Evolutionary conservation across 2,797 vertebrate genomes (phyloP).

Genomic region (Aphelocoma californica): DNA sequence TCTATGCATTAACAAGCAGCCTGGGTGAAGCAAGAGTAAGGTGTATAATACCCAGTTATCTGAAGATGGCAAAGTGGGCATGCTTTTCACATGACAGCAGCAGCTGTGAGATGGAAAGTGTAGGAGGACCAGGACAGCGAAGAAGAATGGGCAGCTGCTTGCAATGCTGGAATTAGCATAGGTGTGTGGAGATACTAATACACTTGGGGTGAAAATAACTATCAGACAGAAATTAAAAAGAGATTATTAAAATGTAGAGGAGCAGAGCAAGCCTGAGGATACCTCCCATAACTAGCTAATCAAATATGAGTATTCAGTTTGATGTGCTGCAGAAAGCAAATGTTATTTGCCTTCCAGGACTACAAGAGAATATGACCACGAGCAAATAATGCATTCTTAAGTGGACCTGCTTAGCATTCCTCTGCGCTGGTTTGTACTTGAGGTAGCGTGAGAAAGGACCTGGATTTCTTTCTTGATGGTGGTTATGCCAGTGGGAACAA

Average conservation of each 20-base stretch:
- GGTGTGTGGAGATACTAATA: constrained; percentile 15
- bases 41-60: neutral
- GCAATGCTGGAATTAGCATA: neutral
- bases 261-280: constrained; percentile 36
- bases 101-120: neutral
- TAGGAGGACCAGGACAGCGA: neutral
- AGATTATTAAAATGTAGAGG: constrained; percentile 48
- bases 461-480: neutral
- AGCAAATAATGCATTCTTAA: constrained; percentile 50
- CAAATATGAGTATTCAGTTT: constrained; percentile 46
- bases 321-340: constrained; percentile 48
- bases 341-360: constrained; percentile 48
- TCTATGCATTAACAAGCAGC: neutral
- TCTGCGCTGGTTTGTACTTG: neutral
- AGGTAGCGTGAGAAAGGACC: neutral
- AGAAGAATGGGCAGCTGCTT: neutral
- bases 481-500: neutral
- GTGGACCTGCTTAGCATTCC: constrained; percentile 29
- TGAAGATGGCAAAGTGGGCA: neutral
- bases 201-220: constrained; percentile 9
- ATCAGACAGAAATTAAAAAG: constrained; percentile 47
- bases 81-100: neutral
- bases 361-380: constrained; percentile 37
- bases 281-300: constrained; percentile 28
- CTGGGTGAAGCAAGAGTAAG: neutral